Percentiles rank a stretch among this genome's conserved stretches.
Evolutionary conservation across 2,113 vertebrate genomes (phyloP).

Genomic region (Cyanoderma ruficeps): DNA sequence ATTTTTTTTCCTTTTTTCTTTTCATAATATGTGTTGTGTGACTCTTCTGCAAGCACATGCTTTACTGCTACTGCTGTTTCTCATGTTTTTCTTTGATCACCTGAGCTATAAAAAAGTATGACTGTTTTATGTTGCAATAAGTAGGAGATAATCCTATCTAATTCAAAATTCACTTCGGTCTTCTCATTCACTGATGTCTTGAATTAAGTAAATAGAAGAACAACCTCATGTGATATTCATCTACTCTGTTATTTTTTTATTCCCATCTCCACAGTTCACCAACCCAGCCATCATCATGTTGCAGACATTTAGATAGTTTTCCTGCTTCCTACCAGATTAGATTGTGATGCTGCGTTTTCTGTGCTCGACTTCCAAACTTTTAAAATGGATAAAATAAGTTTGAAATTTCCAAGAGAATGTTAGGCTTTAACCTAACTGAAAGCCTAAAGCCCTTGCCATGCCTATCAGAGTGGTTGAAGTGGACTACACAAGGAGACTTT

Average conservation of each 20-base stretch:
- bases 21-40: background rate
- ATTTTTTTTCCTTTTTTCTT: slow-evolving; percentile 38
- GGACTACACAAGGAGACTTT: background rate
- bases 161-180: background rate
- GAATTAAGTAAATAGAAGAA: background rate
- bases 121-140: background rate
- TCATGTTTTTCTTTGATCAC: background rate
- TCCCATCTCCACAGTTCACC: background rate
- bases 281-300: background rate
- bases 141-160: background rate
- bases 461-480: background rate
- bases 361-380: background rate
- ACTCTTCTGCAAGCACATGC: background rate
- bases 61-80: background rate
- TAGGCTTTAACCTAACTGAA: background rate
- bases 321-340: background rate
- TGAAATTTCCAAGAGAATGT: background rate
- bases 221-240: background rate
- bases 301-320: background rate
- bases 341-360: background rate
- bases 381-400: background rate
- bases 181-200: background rate
- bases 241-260: background rate
- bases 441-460: background rate
- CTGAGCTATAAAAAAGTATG: background rate